phyloP scores from a whole-genome alignment of 1,140 invertebrate genomes.

The Psix sp. region DNA sequence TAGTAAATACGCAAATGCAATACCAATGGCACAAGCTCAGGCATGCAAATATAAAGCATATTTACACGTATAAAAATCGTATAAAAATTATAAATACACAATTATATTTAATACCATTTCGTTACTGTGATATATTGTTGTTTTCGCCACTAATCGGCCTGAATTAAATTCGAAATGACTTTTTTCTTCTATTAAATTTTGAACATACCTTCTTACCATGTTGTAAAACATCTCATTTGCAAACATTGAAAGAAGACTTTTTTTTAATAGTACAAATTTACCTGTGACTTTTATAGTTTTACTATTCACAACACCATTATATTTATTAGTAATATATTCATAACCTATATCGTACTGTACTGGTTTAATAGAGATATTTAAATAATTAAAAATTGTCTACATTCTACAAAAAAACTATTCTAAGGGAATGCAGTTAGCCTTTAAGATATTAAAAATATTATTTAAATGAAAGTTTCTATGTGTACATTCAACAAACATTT shows the following conservation, averaged over 20 bases:
- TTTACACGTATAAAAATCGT: conserved; percentile 59
- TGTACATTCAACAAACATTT: neutral
- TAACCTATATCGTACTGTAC: conserved; percentile 5
- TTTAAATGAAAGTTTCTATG: neutral
- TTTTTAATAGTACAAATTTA: conserved; percentile 10
- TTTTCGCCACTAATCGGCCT: conserved; percentile 21
- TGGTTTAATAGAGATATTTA: conserved; percentile 3
- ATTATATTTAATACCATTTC: conserved; percentile 20
- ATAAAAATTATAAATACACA: too few species aligned
- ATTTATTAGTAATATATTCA: neutral
- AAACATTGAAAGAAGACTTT: neutral
- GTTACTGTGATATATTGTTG: neutral
- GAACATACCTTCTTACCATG: conserved; percentile 5
- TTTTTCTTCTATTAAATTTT: conserved; percentile 12
- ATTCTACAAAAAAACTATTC: conserved; percentile 1
- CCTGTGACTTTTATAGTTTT: neutral
- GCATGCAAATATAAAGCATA: conserved; percentile 40
- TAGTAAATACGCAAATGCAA: conserved; percentile 48
- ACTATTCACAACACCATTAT: neutral
- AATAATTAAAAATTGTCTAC: conserved; percentile 4
- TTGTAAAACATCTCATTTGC: conserved; percentile 12
- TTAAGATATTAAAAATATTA: neutral
- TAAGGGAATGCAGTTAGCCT: conserved; percentile 2
- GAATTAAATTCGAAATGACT: conserved; percentile 25
- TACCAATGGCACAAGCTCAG: conserved; percentile 55